Evolutionary conservation across 2,113 vertebrate genomes (phyloP), one percentile per base, ranked within the genome.

Genomic region (Tychaedon coryphoeus): DNA sequence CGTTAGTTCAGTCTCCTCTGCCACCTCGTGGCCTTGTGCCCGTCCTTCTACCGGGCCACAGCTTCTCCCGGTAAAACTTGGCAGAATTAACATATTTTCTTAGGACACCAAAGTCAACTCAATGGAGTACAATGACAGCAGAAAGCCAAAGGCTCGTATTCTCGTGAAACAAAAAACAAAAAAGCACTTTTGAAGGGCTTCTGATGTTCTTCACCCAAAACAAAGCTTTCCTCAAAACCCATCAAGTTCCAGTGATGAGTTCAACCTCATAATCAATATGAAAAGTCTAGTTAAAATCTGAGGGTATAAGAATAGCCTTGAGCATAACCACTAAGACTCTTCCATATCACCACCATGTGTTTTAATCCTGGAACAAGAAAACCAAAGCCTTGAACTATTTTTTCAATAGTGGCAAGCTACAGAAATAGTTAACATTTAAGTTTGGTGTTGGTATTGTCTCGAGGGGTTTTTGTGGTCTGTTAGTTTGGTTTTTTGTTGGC

Each of bases 21-120:
- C 94, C 95, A 94, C 77, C 92, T 50, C 5, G 89, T 57, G 94
- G 94, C 31, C 33, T 53, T 24, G 2, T 29, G 19, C 15, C 43
- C 15, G 1, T 47, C 67, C 54, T 95, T 73, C 89, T 67, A 4
- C 57, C 43, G 20, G 13, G 14, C 26, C 10, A 4, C 10, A 1
- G 14, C 14, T 70, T 24, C 64, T 53, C 13, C 36, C 4, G n/a
- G 29, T 20, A 28, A 34, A 57, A 16, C 56, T 10, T 6, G 1
- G 16, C 29, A 56, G 28, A 31, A 23, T 2, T 66, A 66, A 34
- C 2, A 0, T 9, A 3, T 10, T 64, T 73, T 26, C 36, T 33
- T 20, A 20, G 8, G 13, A 10, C 20, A 6, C 10, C 19, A 14
- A 22, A 12, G 47, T 51, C 34, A 62, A 13, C 15, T 43, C 56